Conservation (phyloP, 2,797 vertebrate genomes). For the Propithecus perrieri region DNA sequence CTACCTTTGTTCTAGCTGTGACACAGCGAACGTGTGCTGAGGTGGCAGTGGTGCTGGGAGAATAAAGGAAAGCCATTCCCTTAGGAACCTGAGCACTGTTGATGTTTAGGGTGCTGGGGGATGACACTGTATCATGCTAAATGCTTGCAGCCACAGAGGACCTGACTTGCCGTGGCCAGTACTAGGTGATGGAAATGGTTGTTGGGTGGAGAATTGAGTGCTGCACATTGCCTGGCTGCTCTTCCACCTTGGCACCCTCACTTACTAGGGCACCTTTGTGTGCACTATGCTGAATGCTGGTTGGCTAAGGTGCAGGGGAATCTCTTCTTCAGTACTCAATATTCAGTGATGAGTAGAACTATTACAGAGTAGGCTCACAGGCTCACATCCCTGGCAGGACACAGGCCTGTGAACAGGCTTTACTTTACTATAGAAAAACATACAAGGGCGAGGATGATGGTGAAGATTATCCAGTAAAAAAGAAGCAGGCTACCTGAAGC, state of each 20-base stretch:
- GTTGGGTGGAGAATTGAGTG: not conserved
- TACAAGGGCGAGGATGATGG: not conserved
- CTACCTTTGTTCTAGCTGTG: not conserved
- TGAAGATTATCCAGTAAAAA: slow-evolving; percentile 60
- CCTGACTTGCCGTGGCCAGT: not conserved
- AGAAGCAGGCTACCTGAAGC: slow-evolving; percentile 75
- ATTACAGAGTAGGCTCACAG: not conserved
- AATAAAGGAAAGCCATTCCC: not conserved
- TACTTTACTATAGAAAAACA: not conserved
- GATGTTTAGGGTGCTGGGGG: too few relatives aligned
- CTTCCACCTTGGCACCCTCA: not conserved
- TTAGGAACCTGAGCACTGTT: not conserved
- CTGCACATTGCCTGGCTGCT: not conserved
- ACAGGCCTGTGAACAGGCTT: not conserved
- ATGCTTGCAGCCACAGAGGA: not conserved
- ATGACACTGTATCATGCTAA: not conserved
- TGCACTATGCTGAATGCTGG: not conserved
- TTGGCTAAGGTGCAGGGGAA: fast-evolving
- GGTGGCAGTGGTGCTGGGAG: not conserved
- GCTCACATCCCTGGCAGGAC: not conserved
- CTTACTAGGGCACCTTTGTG: not conserved
- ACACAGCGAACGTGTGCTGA: too few relatives aligned
- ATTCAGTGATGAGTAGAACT: not conserved
- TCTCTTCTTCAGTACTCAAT: not conserved
- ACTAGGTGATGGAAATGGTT: not conserved